Evolutionary conservation across 2,113 vertebrate genomes (phyloP).

Genomic region (Periophthalmodon schlosseri): DNA sequence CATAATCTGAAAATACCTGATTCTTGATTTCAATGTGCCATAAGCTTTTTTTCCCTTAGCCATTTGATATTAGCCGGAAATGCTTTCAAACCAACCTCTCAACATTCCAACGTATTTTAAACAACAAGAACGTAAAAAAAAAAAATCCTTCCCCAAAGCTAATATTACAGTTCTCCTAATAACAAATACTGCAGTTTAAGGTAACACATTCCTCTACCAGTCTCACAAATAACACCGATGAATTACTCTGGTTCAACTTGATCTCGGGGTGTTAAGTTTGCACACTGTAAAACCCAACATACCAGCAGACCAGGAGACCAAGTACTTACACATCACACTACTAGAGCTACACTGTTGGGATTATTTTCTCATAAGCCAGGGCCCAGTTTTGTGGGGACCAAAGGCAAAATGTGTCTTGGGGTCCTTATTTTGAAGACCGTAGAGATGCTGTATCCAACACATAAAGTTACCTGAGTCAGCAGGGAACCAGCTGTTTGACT

Average conservation of each 20-base stretch:
- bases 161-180: background rate
- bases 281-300: slow-evolving; percentile 31
- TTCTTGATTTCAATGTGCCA: background rate
- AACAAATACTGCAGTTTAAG: background rate
- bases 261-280: slow-evolving; percentile 20
- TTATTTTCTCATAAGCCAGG: slow-evolving; percentile 63
- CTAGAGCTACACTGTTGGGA: slow-evolving; percentile 45
- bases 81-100: background rate
- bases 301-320: slow-evolving; percentile 20
- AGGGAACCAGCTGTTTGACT: no score
- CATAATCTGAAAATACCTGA: background rate
- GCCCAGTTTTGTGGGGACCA: no score
- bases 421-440: no score
- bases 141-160: background rate
- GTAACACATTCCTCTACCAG: background rate
- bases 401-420: no score
- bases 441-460: no score
- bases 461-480: no score
- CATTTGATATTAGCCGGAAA: background rate
- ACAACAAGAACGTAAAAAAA: background rate
- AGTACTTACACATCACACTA: slow-evolving; percentile 50
- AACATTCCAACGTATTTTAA: background rate
- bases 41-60: background rate
- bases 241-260: slow-evolving; percentile 7
- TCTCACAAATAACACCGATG: slow-evolving; percentile 15